Conservation (phyloP, 2,113 vertebrate species). For the Phoxinus phoxinus region DNA sequence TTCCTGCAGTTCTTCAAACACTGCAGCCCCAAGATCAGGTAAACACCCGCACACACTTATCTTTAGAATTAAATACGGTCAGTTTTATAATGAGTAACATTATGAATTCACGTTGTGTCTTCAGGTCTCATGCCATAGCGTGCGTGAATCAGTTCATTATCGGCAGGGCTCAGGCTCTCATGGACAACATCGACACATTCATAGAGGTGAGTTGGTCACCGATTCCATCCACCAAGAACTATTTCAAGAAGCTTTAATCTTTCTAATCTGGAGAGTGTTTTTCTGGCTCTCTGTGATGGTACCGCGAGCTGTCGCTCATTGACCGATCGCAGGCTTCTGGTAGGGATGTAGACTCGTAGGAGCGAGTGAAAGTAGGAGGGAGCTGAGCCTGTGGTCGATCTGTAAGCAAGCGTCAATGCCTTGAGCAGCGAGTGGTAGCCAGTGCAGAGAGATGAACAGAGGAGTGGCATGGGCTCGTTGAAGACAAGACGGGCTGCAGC, state of each 20-base stretch:
- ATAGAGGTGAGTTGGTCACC: conserved; percentile 82
- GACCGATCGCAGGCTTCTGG: too few relatives aligned
- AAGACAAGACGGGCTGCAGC: too few relatives aligned
- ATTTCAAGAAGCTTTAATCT: not conserved
- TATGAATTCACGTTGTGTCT: not conserved
- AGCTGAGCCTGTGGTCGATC: too few relatives aligned
- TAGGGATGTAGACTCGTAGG: too few relatives aligned
- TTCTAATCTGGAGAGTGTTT: too few relatives aligned
- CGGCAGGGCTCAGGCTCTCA: conserved; percentile 90
- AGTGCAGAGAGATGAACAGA: too few relatives aligned
- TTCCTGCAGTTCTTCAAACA: conserved; percentile 97
- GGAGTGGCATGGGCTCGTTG: too few relatives aligned
- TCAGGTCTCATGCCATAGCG: conserved; percentile 91
- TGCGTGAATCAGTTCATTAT: conserved; percentile 98
- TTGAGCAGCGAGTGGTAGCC: too few relatives aligned
- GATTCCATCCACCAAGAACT: not conserved
- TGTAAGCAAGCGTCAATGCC: too few relatives aligned
- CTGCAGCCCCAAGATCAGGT: conserved; percentile 97
- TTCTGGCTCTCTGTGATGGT: too few relatives aligned
- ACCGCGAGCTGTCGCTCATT: too few relatives aligned
- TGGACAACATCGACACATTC: conserved; percentile 96
- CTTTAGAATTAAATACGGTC: not conserved
- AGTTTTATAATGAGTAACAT: not conserved
- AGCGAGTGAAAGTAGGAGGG: too few relatives aligned
- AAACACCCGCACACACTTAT: not conserved